Evolutionary conservation across 2,113 vertebrate genomes (phyloP), one percentile per base, ranked within the genome.

Genomic region (Podiceps cristatus): DNA sequence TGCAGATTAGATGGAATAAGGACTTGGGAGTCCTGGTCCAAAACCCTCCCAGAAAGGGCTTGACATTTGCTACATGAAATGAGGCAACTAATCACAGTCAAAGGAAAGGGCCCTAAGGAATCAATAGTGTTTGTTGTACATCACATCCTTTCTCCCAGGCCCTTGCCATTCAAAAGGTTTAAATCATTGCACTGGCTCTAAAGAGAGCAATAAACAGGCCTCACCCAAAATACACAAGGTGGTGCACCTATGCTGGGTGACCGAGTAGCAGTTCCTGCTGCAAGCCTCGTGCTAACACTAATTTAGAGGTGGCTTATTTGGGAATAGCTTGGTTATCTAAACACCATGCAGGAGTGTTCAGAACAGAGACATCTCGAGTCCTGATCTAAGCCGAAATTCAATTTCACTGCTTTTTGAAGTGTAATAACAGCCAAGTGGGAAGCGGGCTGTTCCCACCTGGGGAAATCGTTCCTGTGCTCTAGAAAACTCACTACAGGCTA

Each of bases 261-360:
- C 23, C 1, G 5, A 40, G 18, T 1, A 58, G 55, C 59, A 89
- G 50, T 28, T 10, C 20, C 23, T 53, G 45, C 68, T 19, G 33
- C 52, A 68, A 50, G 52, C 42, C 37, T 24, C 11, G 11, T 33
- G 11, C 28, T 79, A 25, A 49, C n/a, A 13, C 23, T 73, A 16
- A 75, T 56, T 47, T 24, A 28, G 52, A 84, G 52, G 44, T 5
- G 49, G 28, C 10, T 58, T 76, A 28, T 31, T 42, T 50, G 56
- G 47, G 13, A 71, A 59, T 7, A 64, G 62, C 52, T 76, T 72
- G 28, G 7, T 37, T 75, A 3, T 11, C 49, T 27, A 59, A 74
- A 44, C 4, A 47, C 25, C 18, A 22, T 0, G 1, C 19, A 71
- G 33, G 29, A 77, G 27, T 1, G 12, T 11, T 28, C 37, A 45